These are phyloP conservation scores for Galeopterus variegatus DNA, from an alignment of 2,113 vertebrate genomes.

Conservation along the genomic window DNA sequence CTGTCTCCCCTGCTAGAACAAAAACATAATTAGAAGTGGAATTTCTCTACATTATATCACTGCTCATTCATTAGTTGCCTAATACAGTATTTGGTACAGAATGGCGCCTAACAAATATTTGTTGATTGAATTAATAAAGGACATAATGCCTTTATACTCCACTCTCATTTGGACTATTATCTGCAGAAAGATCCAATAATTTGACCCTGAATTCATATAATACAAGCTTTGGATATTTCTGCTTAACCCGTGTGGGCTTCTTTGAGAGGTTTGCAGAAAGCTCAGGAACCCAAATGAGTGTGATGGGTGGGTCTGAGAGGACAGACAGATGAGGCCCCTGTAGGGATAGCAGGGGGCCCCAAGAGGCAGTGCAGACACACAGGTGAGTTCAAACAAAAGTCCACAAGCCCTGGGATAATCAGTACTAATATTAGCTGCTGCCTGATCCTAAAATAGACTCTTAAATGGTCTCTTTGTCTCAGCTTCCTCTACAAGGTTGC, in stretches of 20 bases:
- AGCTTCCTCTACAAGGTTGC: not conserved
- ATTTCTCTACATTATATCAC: constrained; percentile 23
- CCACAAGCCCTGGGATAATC: not conserved
- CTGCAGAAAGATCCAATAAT: not conserved
- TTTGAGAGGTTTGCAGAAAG: not conserved
- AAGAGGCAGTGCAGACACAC: not conserved
- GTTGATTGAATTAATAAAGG: constrained; percentile 62
- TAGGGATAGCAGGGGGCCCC: not conserved
- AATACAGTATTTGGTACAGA: constrained; percentile 39
- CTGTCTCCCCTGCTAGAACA: constrained; percentile 41
- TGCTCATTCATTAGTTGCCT: not conserved
- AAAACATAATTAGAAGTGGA: constrained; percentile 46
- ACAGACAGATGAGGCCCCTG: not conserved
- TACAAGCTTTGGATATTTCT: not conserved
- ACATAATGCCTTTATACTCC: constrained; percentile 3
- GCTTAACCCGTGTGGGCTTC: not conserved
- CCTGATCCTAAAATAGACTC: not conserved
- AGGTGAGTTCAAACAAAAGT: not conserved
- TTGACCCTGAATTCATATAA: not conserved
- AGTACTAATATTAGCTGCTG: not conserved
- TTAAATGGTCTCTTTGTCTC: not conserved
- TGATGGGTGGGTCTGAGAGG: not conserved
- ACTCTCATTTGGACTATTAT: not conserved
- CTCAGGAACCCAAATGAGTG: not conserved
- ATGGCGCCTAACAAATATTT: constrained; percentile 50